Base-by-base conservation (phyloP, 2,113 vertebrate species). In the Mormyrus iriodes region DNA sequence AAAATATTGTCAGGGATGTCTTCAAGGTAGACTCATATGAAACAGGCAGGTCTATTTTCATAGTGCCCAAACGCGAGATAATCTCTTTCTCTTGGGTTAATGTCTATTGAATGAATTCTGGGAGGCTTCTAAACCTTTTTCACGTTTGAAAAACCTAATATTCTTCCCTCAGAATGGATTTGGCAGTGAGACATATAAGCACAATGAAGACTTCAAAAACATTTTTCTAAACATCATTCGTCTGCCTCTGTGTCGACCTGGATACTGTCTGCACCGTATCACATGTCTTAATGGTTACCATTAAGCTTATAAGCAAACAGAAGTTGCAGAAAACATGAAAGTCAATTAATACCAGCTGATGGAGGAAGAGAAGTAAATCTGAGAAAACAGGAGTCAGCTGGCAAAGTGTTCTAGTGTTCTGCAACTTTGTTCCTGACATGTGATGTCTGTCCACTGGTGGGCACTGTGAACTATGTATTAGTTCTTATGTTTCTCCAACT, bases 1-100 rank as follows among this genome's bases (percentile, higher is more conserved):
- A 91, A 94, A 95, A 94, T 94, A 94, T 87, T 87, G 42, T 76
- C 42, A 82, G 49, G 51, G 79, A 53, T 88, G 35, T 65, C 89
- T 88, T 90, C 84, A 90, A 90, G 90, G 86, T 90, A 58, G 53
- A 49, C 88, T 90, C 92, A 85, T 65, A 90, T 89, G 53, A 89
- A 90, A 88, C 17, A 46, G 46, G 88, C 76, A 87, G 89, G 89
- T 65, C 73, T 90, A 83, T 91, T 92, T 92, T 92, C 90, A 90
- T 87, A 90, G 87, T 88, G 48, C 51, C n/a, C 39, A 46, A n/a
- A 79, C n/a, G 15, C 82, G 24, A 90, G 79, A 15, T 88, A 90
- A 93, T 90, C 91, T 83, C 89, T 88, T 92, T 65, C 42, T 92
- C 90, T 79, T 55, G n/a, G 31, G 52, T 85, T 91, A 91, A 86